Base-by-base conservation (phyloP, 2,113 vertebrate species). In the Myanophis thanlyinensis region DNA sequence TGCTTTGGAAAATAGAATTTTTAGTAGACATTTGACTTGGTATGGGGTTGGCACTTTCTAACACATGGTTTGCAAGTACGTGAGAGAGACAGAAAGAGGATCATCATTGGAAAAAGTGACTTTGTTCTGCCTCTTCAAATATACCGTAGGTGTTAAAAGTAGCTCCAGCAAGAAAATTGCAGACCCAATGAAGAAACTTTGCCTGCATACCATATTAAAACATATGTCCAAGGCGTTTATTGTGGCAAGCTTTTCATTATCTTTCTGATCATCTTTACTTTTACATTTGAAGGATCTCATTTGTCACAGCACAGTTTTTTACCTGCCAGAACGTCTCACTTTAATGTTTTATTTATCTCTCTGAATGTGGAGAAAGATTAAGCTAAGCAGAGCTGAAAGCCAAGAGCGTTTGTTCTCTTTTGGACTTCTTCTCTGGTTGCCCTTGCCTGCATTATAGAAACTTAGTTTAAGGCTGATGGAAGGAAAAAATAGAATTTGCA, bases 161-260 rank as follows among this genome's bases (percentile, higher is more conserved):
- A 95, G 95, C 95, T 8, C 0, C 93, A 96, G 96, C 90, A 96
- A 87, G 93, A 93, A 95, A 91, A 94, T 95, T 93, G 95, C 96
- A 95, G 97, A 89, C 2, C 0, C 93, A 96, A 93, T 92, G 95
- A 95, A 95, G 94, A 95, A 93, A 91, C 94, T 95, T 96, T 96
- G 94, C 95, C 95, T 94, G 94, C 93, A 92, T 93, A 93, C 52
- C 95, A 48, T 93, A 94, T 95, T 96, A 96, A 96, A 97, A 89
- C 96, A 90, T 95, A 92, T 95, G 94, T 96, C 91, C 87, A 95
- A 96, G 96, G 54, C 94, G 88, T 89, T 92, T 92, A 89, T 94
- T 52, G 93, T 94, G 94, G 88, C 94, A 91, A 94, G 87, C 93
- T 94, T 85, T 93, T 93, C 93, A 91, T 11, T 59, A 93, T 95